Evolutionary conservation across 2,113 vertebrate genomes (phyloP).

Genomic region (Nettapus auritus): DNA sequence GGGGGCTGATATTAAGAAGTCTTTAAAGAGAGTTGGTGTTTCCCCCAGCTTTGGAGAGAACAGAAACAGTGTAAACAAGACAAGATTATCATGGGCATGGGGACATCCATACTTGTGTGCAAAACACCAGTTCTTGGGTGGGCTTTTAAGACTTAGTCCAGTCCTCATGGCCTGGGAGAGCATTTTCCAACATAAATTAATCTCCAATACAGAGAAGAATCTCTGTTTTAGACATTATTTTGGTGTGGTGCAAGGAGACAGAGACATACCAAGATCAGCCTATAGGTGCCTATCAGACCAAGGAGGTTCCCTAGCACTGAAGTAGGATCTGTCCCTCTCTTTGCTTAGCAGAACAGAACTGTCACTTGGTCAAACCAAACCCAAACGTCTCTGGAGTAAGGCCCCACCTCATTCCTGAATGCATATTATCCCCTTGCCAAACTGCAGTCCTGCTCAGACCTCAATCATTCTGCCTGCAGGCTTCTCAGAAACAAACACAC

Average conservation of each 20-base stretch:
- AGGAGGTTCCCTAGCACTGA: background rate
- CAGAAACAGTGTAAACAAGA: background rate
- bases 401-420: background rate
- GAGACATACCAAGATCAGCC: background rate
- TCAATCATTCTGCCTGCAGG: constrained; percentile 9
- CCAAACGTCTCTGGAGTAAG: background rate
- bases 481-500: background rate
- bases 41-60: background rate
- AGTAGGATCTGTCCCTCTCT: background rate
- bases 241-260: background rate
- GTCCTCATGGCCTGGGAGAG: background rate
- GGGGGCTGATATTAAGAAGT: background rate
- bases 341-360: background rate
- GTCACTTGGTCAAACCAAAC: background rate
- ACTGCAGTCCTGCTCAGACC: background rate
- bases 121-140: background rate
- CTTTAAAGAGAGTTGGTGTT: background rate
- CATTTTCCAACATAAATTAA: background rate
- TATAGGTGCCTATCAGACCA: background rate
- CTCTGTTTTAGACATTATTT: background rate
- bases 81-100: fast-evolving
- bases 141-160: background rate
- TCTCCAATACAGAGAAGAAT: background rate
- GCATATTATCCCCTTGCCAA: background rate
- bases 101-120: background rate